phyloP scores from a whole-genome alignment of 2,888 invertebrate genomes.

The Ornithoptera alexandrae region DNA sequence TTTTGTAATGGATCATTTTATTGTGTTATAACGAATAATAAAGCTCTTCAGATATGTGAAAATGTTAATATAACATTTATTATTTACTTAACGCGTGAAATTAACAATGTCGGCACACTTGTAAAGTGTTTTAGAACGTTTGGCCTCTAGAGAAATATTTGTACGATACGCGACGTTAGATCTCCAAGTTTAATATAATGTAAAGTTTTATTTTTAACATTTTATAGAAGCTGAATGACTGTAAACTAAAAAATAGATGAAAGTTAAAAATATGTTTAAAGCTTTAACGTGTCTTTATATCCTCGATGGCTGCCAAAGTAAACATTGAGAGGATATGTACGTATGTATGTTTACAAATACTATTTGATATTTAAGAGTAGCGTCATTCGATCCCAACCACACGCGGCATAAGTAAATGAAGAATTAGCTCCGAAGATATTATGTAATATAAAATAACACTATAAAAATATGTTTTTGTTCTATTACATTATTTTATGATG shows the following conservation, averaged over 20 bases:
- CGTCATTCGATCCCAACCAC: constrained; percentile 5
- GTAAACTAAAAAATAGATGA: background rate
- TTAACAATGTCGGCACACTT: constrained; percentile 31
- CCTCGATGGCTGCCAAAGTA: constrained; percentile 6
- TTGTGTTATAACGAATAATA: constrained; percentile 19
- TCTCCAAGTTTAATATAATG: background rate
- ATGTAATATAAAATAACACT: background rate
- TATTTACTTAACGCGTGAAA: constrained; percentile 23
- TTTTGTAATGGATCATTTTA: constrained; percentile 22
- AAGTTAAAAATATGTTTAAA: constrained; percentile 10
- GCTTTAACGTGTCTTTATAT: constrained; percentile 5
- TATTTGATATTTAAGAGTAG: constrained; percentile 13
- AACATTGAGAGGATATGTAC: constrained; percentile 4
- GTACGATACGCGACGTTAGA: background rate
- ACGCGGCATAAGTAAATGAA: constrained; percentile 5
- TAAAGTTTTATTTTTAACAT: no score
- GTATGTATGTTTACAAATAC: constrained; percentile 21
- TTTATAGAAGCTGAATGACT: no score
- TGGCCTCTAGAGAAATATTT: constrained; percentile 4
- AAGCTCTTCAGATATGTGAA: background rate
- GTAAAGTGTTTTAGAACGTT: constrained; percentile 14
- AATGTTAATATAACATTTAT: constrained; percentile 36
- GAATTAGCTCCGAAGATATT: constrained; percentile 6
- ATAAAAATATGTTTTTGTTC: no score
- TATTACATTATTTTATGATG: no score